phyloP scores from a whole-genome alignment of 2,113 vertebrate species.

The Amphilophus citrinellus region DNA sequence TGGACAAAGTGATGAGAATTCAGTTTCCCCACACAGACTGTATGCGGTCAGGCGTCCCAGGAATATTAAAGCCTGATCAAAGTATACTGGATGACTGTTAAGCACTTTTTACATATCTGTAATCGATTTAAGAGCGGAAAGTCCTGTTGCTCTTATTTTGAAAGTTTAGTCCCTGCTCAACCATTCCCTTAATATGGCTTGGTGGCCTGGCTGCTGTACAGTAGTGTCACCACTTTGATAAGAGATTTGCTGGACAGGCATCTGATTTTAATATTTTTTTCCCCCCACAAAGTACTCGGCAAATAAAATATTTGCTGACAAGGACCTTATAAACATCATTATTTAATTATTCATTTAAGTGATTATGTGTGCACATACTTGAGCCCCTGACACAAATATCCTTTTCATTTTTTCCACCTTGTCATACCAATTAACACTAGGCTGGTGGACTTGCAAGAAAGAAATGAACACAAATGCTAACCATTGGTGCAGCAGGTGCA shows the following conservation, averaged over 20 bases:
- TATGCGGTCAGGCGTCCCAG: fast-evolving
- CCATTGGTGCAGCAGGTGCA: background rate
- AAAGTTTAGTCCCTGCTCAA: background rate
- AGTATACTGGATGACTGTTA: fast-evolving
- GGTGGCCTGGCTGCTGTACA: background rate
- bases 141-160: background rate
- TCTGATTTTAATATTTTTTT: background rate
- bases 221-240: background rate
- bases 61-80: background rate
- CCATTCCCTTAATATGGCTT: background rate
- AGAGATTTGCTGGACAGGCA: background rate
- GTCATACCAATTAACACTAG: background rate
- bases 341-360: fast-evolving
- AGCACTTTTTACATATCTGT: background rate
- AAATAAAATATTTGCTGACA: constrained; percentile 1
- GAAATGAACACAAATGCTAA: background rate
- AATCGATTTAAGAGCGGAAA: fast-evolving
- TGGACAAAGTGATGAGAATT: background rate
- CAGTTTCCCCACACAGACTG: background rate
- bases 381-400: background rate
- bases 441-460: background rate
- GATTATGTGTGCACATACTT: background rate
- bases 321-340: background rate
- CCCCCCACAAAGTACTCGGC: background rate
- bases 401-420: background rate